Evolutionary conservation across 92 coral and sea anemone genomes (phyloP), one percentile per base, ranked within the genome.

Genomic region (Phenganax stokvisi): DNA sequence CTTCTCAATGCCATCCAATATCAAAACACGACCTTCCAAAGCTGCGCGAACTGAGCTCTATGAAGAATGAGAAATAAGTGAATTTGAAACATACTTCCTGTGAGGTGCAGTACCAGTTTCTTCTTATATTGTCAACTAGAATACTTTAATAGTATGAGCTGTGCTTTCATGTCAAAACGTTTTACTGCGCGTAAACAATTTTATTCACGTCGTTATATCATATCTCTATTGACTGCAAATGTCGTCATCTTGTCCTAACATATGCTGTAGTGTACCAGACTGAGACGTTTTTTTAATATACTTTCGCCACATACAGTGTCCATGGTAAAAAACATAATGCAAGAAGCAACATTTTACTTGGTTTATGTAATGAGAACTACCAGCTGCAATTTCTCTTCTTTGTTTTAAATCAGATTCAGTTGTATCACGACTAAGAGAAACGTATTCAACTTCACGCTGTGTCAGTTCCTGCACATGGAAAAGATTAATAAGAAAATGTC

Each of bases 391-490:
- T 76, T 96, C 99, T 72, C 99, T 87, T 73, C 99, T 90, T 83
- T 92, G 99, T 60, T 96, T 96, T 56, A 96, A 82, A 62, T 96
- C 99, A 51, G 99, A 89, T 79, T 96, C 99, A 15, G 99, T 96
- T 11, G 99, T 96, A 64, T 96, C 99, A 29, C 99, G 92, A 57
- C 96, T 90, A 68, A 96, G 85, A 25, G 97, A 91, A 52, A 96
- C 85, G 84, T 92, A 96, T 83, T 96, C 99, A 79, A 88, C 85
- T 83, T 96, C 99, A 65, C 92, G 89, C 62, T 90, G 90, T 57
- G 99, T 96, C 31, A 96, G 87, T 84, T 96, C 99, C 99, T 96
- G 51, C 11, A 56, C 53, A 70, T 16, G 15, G 8, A 79, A 29
- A 51, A 79, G 3, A 17, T 20, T 12, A 51, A 69, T 16, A 59